phyloP scores from a whole-genome alignment of 64 coral and sea anemone genomes.

The Pocillopora verrucosa region DNA sequence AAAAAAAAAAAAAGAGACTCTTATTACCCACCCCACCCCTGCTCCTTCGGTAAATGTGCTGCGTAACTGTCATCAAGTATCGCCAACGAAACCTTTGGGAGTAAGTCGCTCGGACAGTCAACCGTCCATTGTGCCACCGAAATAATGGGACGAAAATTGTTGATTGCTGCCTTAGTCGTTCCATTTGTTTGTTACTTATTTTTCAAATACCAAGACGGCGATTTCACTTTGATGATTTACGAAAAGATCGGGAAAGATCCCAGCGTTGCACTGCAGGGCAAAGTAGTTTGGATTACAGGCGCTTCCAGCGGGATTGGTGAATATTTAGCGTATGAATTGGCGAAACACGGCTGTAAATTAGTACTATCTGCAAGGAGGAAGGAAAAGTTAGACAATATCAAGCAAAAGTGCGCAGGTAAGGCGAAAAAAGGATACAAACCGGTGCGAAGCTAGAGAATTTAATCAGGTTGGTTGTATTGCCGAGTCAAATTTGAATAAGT shows the following conservation, averaged over 20 bases:
- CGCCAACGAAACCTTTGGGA: no score
- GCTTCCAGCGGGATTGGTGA: no score
- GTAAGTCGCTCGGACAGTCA: no score
- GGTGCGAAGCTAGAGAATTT: no score
- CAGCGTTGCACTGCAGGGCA: constrained; percentile 30
- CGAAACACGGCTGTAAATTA: constrained; percentile 70
- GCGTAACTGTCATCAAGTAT: no score
- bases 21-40: no score
- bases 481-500: no score
- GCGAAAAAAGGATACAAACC: no score
- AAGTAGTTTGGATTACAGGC: no score
- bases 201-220: constrained; percentile 53
- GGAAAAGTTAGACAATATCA: constrained; percentile 70
- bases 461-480: no score
- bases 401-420: constrained; percentile 70
- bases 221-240: constrained; percentile 49
- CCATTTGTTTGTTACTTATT: constrained; percentile 53
- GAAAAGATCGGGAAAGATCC: constrained; percentile 52
- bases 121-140: not conserved
- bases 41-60: no score
- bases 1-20: no score
- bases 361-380: constrained; percentile 66
- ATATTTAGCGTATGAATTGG: constrained; percentile 67
- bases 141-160: not conserved
- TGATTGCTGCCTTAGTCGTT: constrained; percentile 14